These are phyloP conservation scores for Polyergus mexicanus DNA, from an alignment of 1,140 invertebrate species.

Conservation along the genomic window DNA sequence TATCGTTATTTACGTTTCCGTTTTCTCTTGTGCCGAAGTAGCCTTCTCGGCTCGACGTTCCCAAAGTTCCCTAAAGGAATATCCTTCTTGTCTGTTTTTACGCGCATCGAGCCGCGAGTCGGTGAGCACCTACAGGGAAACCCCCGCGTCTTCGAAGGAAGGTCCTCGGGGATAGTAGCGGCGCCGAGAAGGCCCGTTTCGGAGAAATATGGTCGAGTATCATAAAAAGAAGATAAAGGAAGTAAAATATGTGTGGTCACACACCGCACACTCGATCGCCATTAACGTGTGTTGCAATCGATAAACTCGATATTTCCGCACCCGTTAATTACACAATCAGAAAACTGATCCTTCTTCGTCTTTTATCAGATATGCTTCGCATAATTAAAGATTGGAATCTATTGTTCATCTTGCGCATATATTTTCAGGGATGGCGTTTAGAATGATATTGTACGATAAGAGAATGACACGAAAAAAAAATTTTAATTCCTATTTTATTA, in stretches of 20 bases:
- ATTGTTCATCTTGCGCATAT: background rate
- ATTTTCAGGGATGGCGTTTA: background rate
- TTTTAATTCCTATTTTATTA: background rate
- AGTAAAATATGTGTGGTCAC: constrained; percentile 60
- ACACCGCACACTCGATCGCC: constrained; percentile 34
- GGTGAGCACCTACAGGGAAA: constrained; percentile 43
- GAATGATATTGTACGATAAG: background rate
- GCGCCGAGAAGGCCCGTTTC: constrained; percentile 19
- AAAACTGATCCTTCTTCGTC: background rate
- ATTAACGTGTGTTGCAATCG: background rate
- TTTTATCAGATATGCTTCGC: background rate
- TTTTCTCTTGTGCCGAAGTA: constrained; percentile 55
- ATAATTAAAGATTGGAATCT: background rate
- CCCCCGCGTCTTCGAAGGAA: constrained; percentile 23
- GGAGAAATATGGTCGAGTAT: constrained; percentile 62
- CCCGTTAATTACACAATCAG: constrained; percentile 3
- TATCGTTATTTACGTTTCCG: constrained; percentile 62
- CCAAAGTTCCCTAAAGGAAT: constrained; percentile 61
- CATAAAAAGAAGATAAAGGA: constrained; percentile 62
- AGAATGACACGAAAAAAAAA: background rate
- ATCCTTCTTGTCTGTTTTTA: constrained; percentile 64
- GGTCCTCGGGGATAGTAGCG: constrained; percentile 40
- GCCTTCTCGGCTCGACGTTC: constrained; percentile 54
- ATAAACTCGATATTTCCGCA: constrained; percentile 12
- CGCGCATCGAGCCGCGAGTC: constrained; percentile 43